Evolutionary conservation across 2,888 invertebrate species (phyloP).

Genomic region (Trichopria drosophilae): DNA sequence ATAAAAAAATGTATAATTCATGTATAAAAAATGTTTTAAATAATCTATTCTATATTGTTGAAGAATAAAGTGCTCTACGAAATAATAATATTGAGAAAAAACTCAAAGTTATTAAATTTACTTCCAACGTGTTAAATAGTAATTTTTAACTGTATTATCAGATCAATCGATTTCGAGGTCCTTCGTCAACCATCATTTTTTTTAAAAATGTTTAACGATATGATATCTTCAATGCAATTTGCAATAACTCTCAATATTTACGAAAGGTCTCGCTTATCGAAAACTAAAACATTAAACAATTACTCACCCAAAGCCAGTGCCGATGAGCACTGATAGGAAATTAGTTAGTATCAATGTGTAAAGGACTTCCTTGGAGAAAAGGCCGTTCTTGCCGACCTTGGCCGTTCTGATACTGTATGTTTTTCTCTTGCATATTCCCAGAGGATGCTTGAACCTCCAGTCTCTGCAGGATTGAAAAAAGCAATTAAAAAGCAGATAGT

Average conservation of each 20-base stretch:
- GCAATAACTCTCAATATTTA: too few relatives aligned
- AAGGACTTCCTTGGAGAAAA: conserved; percentile 87
- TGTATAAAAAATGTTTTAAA: too few relatives aligned
- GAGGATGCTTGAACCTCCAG: conserved; percentile 82
- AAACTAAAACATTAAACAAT: conserved; percentile 1
- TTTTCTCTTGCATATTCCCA: conserved; percentile 63
- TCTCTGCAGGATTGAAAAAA: conserved; percentile 62
- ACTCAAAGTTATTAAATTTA: too few relatives aligned
- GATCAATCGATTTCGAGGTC: neutral
- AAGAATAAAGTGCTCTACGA: too few relatives aligned
- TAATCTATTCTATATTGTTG: too few relatives aligned
- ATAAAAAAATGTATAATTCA: too few relatives aligned
- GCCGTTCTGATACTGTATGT: conserved; percentile 71
- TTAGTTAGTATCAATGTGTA: conserved; percentile 90
- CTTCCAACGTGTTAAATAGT: too few relatives aligned
- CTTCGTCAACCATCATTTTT: neutral
- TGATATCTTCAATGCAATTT: too few relatives aligned
- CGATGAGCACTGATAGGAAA: conserved; percentile 84
- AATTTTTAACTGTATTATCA: too few relatives aligned
- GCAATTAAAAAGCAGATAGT: neutral
- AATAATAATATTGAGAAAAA: too few relatives aligned
- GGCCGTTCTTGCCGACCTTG: conserved; percentile 75
- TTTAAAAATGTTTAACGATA: neutral
- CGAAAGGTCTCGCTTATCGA: too few relatives aligned
- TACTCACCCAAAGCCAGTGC: conserved; percentile 86